Evolutionary conservation across 1,140 invertebrate genomes (phyloP).

Genomic region (Danaus plexippus): DNA sequence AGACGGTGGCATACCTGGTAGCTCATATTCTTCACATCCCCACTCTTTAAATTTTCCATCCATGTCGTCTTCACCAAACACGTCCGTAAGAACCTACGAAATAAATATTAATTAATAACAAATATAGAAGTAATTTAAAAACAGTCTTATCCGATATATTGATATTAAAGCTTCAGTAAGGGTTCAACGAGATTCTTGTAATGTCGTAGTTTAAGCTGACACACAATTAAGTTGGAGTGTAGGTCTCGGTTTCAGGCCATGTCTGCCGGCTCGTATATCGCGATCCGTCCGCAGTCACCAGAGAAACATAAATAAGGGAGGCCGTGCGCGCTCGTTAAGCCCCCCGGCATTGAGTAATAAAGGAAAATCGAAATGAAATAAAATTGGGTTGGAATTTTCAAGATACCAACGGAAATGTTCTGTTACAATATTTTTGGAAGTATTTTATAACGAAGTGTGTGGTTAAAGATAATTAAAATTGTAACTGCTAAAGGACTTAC

Average conservation of each 20-base stretch:
- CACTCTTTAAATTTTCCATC: constrained; percentile 80
- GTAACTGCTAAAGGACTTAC: constrained; percentile 51
- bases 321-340: constrained; percentile 65
- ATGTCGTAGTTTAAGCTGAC: constrained; percentile 54
- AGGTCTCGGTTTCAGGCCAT: constrained; percentile 51
- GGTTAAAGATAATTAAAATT: constrained; percentile 60
- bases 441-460: constrained; percentile 9
- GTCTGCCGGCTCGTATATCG: constrained; percentile 59
- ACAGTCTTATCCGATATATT: constrained; percentile 1
- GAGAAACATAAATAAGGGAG: constrained; percentile 68
- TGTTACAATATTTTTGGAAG: no score
- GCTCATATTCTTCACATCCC: constrained; percentile 81
- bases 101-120: constrained; percentile 4
- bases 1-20: constrained; percentile 75
- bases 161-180: constrained; percentile 22
- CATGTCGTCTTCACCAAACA: constrained; percentile 80
- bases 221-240: constrained; percentile 61
- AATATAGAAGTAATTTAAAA: no score
- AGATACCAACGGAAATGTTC: constrained; percentile 47
- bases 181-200: constrained; percentile 29
- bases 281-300: constrained; percentile 63
- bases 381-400: constrained; percentile 67
- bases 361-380: constrained; percentile 71
- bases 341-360: constrained; percentile 67
- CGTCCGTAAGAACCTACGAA: constrained; percentile 76